Evolutionary conservation across 2,113 vertebrate genomes (phyloP), one percentile per base, ranked within the genome.

Genomic region (Larimichthys polyactis): DNA sequence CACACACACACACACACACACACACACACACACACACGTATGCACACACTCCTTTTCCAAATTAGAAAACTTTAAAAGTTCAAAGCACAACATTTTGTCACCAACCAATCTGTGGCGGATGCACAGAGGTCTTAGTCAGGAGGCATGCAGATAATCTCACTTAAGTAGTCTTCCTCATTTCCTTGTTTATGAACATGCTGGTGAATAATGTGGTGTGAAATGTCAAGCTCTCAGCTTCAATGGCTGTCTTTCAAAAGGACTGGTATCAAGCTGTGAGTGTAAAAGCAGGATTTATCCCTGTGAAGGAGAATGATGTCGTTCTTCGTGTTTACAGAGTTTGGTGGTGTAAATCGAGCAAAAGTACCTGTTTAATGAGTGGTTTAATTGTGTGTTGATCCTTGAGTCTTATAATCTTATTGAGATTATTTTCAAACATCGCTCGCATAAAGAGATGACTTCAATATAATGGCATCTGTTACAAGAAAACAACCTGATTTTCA

Each of bases 121-220:
- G 63, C 57, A 11, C 36, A n/a, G 63, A 76, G 74, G 82, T 86
- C 64, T 81, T 75, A 80, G 66, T 83, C 79, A 55, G 67, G 73
- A 78, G 82, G 66, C 82, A 57, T 40, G 75, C 64, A 49, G 77
- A 69, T 90, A 90, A 93, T 90, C 87, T 87, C 64, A 73, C 78
- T 87, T 76, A 84, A 85, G 84, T 86, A 89, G 82, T 73, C 57
- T 71, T 89, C 77, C 74, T 88, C 78, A 57, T 91, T 83, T 85
- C 54, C 76, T 71, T 91, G 87, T 93, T 90, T 87, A 89, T 87
- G 87, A 86, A 87, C 89, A 84, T 86, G 87, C 79, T 69, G 90
- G 78, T 87, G 90, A 91, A 92, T 90, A 92, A 91, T 89, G 82
- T 64, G 75, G 68, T 84, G 88, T 87, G 85, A 92, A 93, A 92